phyloP scores from a whole-genome alignment of 2,113 vertebrate genomes.

The Sylvia atricapilla region DNA sequence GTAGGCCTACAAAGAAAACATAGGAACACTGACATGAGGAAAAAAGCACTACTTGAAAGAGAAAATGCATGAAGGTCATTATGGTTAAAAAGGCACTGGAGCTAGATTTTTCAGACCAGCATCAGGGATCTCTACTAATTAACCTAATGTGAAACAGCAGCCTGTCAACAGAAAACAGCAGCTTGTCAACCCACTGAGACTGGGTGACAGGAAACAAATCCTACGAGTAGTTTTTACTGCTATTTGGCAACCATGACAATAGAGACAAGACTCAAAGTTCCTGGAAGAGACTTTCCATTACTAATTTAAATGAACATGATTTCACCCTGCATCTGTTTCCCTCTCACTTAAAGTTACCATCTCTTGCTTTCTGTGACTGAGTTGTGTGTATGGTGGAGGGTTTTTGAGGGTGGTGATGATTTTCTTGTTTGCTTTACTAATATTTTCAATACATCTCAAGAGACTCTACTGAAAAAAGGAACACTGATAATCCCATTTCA shows the following conservation, averaged over 20 bases:
- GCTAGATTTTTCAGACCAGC: background rate
- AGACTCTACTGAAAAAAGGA: background rate
- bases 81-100: background rate
- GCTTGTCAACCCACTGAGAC: background rate
- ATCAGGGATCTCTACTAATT: background rate
- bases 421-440: background rate
- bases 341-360: background rate
- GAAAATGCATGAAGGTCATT: background rate
- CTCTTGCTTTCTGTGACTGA: background rate
- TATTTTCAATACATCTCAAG: background rate
- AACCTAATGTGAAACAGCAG: background rate
- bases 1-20: constrained; percentile 79
- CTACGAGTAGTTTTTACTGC: background rate
- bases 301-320: background rate
- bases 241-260: background rate
- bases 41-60: background rate
- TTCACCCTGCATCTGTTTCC: background rate
- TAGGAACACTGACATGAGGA: background rate
- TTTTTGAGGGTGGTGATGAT: background rate
- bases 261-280: background rate
- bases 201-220: background rate
- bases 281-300: background rate
- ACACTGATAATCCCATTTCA: background rate
- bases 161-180: background rate
- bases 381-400: background rate